These are phyloP conservation scores for Hylaeus anthracinus DNA, from an alignment of 1,140 invertebrate genomes.

Conservation along the genomic window DNA sequence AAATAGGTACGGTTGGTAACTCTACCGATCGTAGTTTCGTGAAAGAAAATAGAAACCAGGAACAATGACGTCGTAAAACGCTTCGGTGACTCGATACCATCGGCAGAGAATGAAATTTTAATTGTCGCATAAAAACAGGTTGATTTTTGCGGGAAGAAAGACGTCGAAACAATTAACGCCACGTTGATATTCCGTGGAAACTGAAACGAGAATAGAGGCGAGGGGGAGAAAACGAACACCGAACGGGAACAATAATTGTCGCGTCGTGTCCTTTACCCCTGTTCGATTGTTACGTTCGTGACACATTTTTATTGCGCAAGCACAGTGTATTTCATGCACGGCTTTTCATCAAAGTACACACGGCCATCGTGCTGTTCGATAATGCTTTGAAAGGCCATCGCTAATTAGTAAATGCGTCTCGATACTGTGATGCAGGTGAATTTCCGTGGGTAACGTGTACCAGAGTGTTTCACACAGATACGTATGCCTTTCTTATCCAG, in stretches of 20 bases:
- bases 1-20: no score
- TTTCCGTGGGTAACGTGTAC: not conserved
- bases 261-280: not conserved
- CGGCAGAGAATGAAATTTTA: constrained; percentile 20
- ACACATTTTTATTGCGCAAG: not conserved
- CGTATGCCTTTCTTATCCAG: no score
- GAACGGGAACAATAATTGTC: constrained; percentile 4
- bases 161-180: constrained; percentile 17
- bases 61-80: constrained; percentile 16
- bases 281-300: not conserved
- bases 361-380: not conserved
- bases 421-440: not conserved
- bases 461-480: not conserved
- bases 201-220: not conserved
- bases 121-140: constrained; percentile 20
- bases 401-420: constrained; percentile 12
- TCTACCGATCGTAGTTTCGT: not conserved
- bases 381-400: not conserved
- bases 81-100: not conserved
- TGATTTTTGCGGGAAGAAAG: not conserved
- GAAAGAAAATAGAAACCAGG: not conserved
- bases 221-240: not conserved
- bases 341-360: not conserved
- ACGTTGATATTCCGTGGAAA: not conserved
- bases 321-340: not conserved